Evolutionary conservation across 1,140 invertebrate species (phyloP), one percentile per base, ranked within the genome.

Genomic region (Aphelinus certus): DNA sequence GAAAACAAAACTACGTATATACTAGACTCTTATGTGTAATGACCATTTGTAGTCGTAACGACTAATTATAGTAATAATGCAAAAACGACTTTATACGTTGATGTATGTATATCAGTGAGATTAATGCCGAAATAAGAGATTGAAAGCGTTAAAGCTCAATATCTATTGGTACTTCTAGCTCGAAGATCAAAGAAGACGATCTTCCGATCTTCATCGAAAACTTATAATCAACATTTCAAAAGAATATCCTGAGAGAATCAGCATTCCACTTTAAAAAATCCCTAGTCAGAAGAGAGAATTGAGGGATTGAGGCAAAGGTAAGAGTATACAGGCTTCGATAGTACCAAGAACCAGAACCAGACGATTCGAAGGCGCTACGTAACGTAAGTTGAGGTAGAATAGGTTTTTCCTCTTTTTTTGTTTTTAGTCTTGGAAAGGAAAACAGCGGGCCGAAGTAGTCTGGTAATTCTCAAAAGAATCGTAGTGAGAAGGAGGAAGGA

Each of bases 271-370:
- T 56, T 46, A 75, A 71, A 71, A 65, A 75, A 75, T 60, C 69
- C 61, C 49, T 63, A 4, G 10, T 47, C 26, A 26, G 26, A 26
- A 26, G 26, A 26, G 26, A 26, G 26, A 26, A 26, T 26, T 26
- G 26, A 26, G 26, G 26, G 26, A 26, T 26, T 26, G 26, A 26
- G 26, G 26, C 6, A 55, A 60, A 53, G 53, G 62, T 64, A 66
- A 55, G 58, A 56, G 48, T 64, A 4, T 73, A 51, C 26, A 73
- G 66, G 57, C 51, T 53, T 56, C 51, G 51, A 58, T 43, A 70
- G 79, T 80, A 79, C 79, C 78, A 81, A 82, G 75, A 81, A 71
- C 81, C 80, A 80, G 71, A 80, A 78, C 81, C 78, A 81, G 77
- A 78, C 78, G 76, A 80, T 79, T 75, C 76, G 76, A 79, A 82